Conservation (phyloP, 1,140 invertebrate genomes). For the Oryctes rhinoceros region DNA sequence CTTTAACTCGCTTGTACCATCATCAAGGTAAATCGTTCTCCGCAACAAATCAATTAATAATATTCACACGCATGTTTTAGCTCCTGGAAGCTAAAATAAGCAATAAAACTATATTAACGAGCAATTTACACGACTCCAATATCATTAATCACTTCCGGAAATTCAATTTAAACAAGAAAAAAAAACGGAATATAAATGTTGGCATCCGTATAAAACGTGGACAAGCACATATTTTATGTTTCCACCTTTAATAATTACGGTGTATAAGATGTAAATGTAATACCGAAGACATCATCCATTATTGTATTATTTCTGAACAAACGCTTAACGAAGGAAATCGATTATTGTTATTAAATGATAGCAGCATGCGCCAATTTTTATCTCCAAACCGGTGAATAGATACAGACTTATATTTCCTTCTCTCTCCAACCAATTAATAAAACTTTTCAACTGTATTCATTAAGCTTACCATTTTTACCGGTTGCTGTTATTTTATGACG, state of each 20-base stretch:
- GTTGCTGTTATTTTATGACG: background rate
- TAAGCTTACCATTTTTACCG: background rate
- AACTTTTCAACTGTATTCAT: conserved; percentile 3
- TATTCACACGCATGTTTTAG: background rate
- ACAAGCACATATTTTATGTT: background rate
- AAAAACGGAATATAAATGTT: background rate
- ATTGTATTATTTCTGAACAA: too few species aligned
- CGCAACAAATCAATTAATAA: background rate
- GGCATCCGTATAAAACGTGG: background rate
- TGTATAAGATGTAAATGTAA: background rate
- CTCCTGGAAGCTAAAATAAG: background rate
- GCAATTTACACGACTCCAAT: conserved; percentile 7
- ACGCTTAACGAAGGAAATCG: background rate
- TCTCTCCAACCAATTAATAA: background rate
- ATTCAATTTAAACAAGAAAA: background rate
- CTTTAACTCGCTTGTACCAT: too few species aligned
- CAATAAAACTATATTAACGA: background rate
- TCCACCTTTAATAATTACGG: background rate
- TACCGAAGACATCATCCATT: background rate
- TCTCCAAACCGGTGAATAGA: too few species aligned
- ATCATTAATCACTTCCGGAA: conserved; percentile 2
- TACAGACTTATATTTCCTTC: background rate
- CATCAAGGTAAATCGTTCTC: background rate
- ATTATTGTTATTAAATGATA: background rate
- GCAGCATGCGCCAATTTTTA: conserved; percentile 9